Base-by-base conservation (phyloP, 2,888 invertebrate species). In the Metalampra italica region DNA sequence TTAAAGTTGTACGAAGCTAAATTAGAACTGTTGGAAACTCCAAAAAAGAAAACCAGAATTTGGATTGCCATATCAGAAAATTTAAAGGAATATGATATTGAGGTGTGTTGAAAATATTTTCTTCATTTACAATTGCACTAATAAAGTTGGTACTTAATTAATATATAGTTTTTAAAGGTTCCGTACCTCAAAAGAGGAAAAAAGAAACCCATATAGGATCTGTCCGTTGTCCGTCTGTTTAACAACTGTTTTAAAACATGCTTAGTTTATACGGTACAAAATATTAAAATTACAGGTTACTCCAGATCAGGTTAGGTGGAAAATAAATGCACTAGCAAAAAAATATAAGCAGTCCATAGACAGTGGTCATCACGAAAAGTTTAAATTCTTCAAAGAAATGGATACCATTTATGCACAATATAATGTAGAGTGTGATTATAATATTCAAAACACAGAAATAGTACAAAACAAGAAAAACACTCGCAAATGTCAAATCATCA, bases 251-350 rank as follows among this genome's bases (percentile, higher is more conserved):
- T n/a, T n/a, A n/a, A n/a, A n/a, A n/a, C n/a, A n/a, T n/a, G n/a
- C n/a, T n/a, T n/a, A n/a, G n/a, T n/a, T n/a, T n/a, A n/a, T n/a
- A n/a, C n/a, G n/a, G n/a, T n/a, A n/a, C 22, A 5, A 22, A 22
- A 22, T 22, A 22, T 22, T 22, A 22, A 3, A 22, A 39, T 39
- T 39, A 14, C 39, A 79, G 78, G 62, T 78, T 66, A 65, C 69
- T 15, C 66, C 78, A 9, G 73, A 77, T 50, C 78, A 79, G 63
- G 71, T 78, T 0, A 59, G 78, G 46, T 78, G 78, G 78, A 78
- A 79, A 63, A 76, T 78, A 50, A 77, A 79, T 68, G 77, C 79
- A 36, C 60, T 79, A 3, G 75, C 77, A 52, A 75, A 72, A 47
- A 76, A 71, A 56, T 78, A 78, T 43, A 78, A 78, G 52, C 70